Base-by-base conservation (phyloP, 2,888 invertebrate genomes). In the Drosophila subquinaria region DNA sequence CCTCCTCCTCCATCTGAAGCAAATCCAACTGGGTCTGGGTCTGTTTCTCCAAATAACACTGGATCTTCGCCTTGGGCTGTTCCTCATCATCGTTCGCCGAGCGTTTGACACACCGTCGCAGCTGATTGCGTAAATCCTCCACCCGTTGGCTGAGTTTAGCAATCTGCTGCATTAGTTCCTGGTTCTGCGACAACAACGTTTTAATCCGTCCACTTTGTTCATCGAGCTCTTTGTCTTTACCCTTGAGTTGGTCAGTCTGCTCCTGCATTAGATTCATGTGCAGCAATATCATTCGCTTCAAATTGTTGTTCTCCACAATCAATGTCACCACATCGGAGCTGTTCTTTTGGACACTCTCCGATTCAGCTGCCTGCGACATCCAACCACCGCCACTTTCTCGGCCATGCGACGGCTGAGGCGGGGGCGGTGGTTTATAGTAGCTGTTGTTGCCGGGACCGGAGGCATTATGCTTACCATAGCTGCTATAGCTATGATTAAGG, bases 221-320 rank as follows among this genome's bases (percentile, higher is more conserved):
- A 67, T 95, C 95, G 76, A 97, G 94, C 59, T 95, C 94, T 91
- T 96, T 96, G 84, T 98, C 97, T 93, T 96, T 97, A 82, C 95
- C 95, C 79, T 95, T 94, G 76, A 98, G 94, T 86, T 96, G 95
- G 90, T 97, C 97, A 89, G 97, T 97, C 93, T 98, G 97, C 93
- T 97, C 97, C 92, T 97, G 97, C 91, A 98, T 97, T 73, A 98
- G 94, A 92, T 98, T 97, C 88, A 98, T 94, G 92, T 98, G 97
- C 79, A 96, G 94, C 68, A 97, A 93, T 76, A 97, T 93, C 90
- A 98, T 95, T 78, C 96, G 96, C 93, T 97, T 97, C 13, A 93
- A 76, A 60, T 93, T 92, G 70, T 93, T 93, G 63, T 92, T 93
- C 73, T 93, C 92, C 59, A 92, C 91, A n/a, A 92, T 77, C 8